Percentiles rank a stretch among this genome's conserved stretches.
Evolutionary conservation across 2,797 vertebrate species (phyloP).

Genomic region (Danio jaintianensis): DNA sequence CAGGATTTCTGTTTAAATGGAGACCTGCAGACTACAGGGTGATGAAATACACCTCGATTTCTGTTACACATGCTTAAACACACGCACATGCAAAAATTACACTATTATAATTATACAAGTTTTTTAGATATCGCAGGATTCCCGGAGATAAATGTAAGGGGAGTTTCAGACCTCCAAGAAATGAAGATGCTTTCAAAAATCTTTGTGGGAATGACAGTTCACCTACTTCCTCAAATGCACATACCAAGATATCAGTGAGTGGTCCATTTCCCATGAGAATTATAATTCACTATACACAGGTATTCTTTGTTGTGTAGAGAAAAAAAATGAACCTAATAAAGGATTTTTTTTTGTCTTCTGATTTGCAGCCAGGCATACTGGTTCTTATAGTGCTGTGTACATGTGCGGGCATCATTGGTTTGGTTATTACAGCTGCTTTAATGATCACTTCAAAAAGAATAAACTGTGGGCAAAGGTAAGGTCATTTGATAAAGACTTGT

Average conservation of each 20-base stretch:
- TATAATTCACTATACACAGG: not conserved
- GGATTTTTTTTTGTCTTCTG: not conserved
- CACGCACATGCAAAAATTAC: not conserved
- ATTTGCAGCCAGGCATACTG: conserved; percentile 72
- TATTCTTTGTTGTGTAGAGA: no score
- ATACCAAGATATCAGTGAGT: conserved; percentile 74
- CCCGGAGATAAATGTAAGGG: conserved; percentile 80
- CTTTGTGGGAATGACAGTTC: conserved; percentile 71
- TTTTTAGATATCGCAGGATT: conserved; percentile 80
- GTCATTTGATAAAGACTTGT: not conserved
- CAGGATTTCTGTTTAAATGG: conserved; percentile 75
- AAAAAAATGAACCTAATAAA: no score
- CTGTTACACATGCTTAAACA: not conserved
- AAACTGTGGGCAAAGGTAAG: conserved; percentile 73
- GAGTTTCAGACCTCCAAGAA: conserved; percentile 72
- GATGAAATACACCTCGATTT: conserved; percentile 28
- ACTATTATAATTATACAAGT: conserved; percentile 12
- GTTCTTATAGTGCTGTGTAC: conserved; percentile 75
- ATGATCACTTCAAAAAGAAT: conserved; percentile 69
- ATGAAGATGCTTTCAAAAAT: conserved; percentile 64
- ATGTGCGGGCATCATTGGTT: conserved; percentile 67
- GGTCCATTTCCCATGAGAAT: not conserved
- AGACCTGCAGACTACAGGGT: conserved; percentile 78
- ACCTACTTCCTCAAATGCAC: conserved; percentile 41
- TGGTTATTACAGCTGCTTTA: conserved; percentile 65